Base-by-base conservation (phyloP, 2,113 vertebrate species). In the Nyctibius bracteatus region DNA sequence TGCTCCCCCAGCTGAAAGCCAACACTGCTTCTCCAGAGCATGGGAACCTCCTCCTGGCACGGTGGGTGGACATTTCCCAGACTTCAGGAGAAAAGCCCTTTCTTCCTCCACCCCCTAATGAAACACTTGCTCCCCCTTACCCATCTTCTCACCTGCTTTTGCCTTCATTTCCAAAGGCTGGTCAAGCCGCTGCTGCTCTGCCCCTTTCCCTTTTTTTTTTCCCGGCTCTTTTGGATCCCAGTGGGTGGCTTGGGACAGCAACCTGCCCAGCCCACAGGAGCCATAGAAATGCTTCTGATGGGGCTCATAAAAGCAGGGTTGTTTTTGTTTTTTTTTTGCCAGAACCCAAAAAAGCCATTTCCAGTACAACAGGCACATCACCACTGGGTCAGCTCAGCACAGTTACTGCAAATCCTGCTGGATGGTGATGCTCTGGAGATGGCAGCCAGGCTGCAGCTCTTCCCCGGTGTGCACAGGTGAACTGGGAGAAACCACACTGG, bases 31-130 rank as follows among this genome's bases (percentile, higher is more conserved):
- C 71, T 70, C 80, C 4, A 3, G 58, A 73, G 66, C 79, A 37
- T 0, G 0, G 77, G 55, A 75, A 54, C 9, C 65, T 63, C 49
- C 58, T 92, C 88, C 72, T 0, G 0, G 33, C 28, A 52, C 0
- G 2, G 68, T 0, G 3, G 22, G 52, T 57, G n/a, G 39, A 61
- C 9, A 9, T 80, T 92, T 90, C 82, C n/a, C 7, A 6, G 43
- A 39, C 41, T 92, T 85, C 4, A 55, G 62, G 85, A 87, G 65
- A 71, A 78, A 90, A 91, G 12, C 19, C 12, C 47, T 79, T 94
- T 93, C 12, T 49, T 22, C 15, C 14, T 73, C 28, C 31, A 21
- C 10, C 22, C 47, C 14, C 51, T 75, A 46, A 39, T 23, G 65
- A 84, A 92, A 35, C 27, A 22, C 25, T 75, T 22, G 1, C 18